Evolutionary conservation across 2,888 invertebrate genomes (phyloP).

Genomic region (Dastarcus helophoroides): DNA sequence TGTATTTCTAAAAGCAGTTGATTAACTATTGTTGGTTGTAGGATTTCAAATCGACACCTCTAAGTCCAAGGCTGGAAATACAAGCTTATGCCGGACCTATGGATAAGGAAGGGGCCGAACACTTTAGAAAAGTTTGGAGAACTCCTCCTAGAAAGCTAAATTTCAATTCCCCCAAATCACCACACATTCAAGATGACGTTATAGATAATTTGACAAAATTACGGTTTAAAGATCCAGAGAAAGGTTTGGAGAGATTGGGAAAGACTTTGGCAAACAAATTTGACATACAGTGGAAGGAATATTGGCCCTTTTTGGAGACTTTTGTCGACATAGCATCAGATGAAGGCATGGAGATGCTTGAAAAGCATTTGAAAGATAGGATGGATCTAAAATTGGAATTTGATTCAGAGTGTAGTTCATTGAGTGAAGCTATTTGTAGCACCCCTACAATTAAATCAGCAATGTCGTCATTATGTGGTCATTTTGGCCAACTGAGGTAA

Average conservation of each 20-base stretch:
- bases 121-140: conserved; percentile 70
- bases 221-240: conserved; percentile 55
- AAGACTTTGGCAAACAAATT: conserved; percentile 60
- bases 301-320: conserved; percentile 81
- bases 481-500: too few relatives aligned
- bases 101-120: conserved; percentile 58
- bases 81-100: conserved; percentile 88
- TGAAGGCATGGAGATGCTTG: conserved; percentile 64
- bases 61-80: conserved; percentile 62
- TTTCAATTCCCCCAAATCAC: conserved; percentile 15
- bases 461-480: too few relatives aligned
- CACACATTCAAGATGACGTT: conserved; percentile 3
- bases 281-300: conserved; percentile 77
- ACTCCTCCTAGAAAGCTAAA: conserved; percentile 55
- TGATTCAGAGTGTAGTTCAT: too few relatives aligned
- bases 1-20: conserved; percentile 1
- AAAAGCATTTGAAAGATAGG: conserved; percentile 62
- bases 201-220: conserved; percentile 18
- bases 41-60: too few relatives aligned
- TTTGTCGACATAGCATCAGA: conserved; percentile 65
- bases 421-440: too few relatives aligned
- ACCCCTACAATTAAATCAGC: too few relatives aligned
- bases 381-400: too few relatives aligned
- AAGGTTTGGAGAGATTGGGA: conserved; percentile 81
- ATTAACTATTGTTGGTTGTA: too few relatives aligned